These are phyloP conservation scores for Dascyllus trimaculatus DNA, from an alignment of 2,113 vertebrate genomes.

Conservation along the genomic window DNA sequence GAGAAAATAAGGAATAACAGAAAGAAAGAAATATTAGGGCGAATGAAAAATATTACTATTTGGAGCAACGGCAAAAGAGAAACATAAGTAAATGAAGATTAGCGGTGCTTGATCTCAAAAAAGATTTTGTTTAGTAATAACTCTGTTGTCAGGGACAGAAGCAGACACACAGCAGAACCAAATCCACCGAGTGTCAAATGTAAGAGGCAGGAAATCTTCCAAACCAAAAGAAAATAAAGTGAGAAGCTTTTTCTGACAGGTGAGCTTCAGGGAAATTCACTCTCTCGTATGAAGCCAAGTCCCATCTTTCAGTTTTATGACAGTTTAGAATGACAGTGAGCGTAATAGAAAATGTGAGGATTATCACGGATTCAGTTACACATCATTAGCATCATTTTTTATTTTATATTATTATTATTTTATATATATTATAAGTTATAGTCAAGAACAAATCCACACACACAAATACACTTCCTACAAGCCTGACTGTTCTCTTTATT, in stretches of 20 bases:
- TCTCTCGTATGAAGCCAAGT: conserved; percentile 1
- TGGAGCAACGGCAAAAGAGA: conserved; percentile 2
- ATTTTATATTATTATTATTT: too few relatives aligned
- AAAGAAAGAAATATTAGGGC: neutral
- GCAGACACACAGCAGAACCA: neutral
- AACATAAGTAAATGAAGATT: neutral
- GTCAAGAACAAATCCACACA: too few relatives aligned
- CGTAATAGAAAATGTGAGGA: too few relatives aligned
- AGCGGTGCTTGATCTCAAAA: too few relatives aligned
- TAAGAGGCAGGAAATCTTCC: conserved; percentile 9
- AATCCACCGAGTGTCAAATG: neutral
- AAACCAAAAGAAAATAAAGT: conserved; percentile 46
- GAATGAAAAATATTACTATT: neutral
- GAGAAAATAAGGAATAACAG: neutral
- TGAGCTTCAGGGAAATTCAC: neutral
- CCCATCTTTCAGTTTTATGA: neutral
- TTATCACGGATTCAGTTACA: too few relatives aligned
- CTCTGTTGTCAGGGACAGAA: neutral
- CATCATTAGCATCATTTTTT: too few relatives aligned
- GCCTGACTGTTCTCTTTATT: too few relatives aligned
- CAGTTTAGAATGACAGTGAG: neutral
- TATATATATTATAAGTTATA: too few relatives aligned
- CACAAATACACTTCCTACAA: too few relatives aligned
- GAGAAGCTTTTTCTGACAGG: neutral
- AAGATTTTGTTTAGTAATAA: neutral